These are phyloP conservation scores for Pseudoips prasinana DNA, from an alignment of 2,888 invertebrate species.

Conservation along the genomic window DNA sequence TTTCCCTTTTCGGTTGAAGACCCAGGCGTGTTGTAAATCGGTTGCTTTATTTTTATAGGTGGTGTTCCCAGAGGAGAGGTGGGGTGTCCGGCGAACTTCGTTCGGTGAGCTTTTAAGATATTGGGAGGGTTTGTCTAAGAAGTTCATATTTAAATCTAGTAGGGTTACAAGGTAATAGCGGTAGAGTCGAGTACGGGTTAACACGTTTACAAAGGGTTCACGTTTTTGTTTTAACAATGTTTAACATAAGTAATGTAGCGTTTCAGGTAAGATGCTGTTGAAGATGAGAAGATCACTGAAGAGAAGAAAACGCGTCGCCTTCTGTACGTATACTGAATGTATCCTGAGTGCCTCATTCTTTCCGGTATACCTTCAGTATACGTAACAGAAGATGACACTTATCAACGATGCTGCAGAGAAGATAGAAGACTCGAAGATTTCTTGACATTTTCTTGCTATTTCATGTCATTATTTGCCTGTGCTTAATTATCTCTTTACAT, in stretches of 20 bases:
- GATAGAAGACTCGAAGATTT: slow-evolving; percentile 30
- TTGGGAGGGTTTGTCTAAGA: slow-evolving; percentile 59
- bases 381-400: slow-evolving; percentile 98
- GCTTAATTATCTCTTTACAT: neutral
- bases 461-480: slow-evolving; percentile 2
- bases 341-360: slow-evolving; percentile 97
- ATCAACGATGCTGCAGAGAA: slow-evolving; percentile 63
- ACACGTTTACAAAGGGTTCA: neutral
- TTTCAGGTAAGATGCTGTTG: slow-evolving; percentile 38
- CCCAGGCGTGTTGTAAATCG: slow-evolving; percentile 75
- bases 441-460: slow-evolving; percentile 23
- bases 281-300: slow-evolving; percentile 40
- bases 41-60: slow-evolving; percentile 79
- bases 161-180: slow-evolving; percentile 24
- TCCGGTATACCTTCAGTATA: slow-evolving; percentile 99
- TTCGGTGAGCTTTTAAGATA: slow-evolving; percentile 71
- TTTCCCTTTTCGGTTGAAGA: slow-evolving; percentile 68
- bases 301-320: slow-evolving; percentile 86
- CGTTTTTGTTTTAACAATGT: no score
- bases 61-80: slow-evolving; percentile 61
- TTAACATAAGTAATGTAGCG: slow-evolving; percentile 19
- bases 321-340: slow-evolving; percentile 99
- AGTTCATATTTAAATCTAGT: slow-evolving; percentile 46
- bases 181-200: slow-evolving; percentile 2
- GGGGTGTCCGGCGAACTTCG: slow-evolving; percentile 47